These are phyloP conservation scores for Muscicapa striata DNA, from an alignment of 2,797 vertebrate species.

Conservation along the genomic window DNA sequence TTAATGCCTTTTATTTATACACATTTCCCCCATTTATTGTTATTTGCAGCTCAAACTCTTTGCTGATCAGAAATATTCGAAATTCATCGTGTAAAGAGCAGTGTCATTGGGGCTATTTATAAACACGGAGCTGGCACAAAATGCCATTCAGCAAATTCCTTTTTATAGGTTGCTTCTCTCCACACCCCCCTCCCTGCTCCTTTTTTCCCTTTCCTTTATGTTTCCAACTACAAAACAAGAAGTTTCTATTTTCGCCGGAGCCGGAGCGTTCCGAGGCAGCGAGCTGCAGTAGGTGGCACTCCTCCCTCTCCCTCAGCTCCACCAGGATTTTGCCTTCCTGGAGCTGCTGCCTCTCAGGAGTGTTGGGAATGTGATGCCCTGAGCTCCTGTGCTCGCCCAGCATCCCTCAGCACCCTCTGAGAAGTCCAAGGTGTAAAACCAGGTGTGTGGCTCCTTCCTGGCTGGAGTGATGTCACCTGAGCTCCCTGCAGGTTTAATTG, in stretches of 20 bases:
- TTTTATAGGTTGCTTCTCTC: slow-evolving; percentile 51
- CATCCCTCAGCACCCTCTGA: not conserved
- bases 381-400: accelerated
- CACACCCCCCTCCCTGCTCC: not conserved
- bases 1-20: slow-evolving; percentile 50
- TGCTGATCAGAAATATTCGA: slow-evolving; percentile 45
- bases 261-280: not conserved
- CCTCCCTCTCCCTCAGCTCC: not conserved
- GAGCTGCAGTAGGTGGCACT: slow-evolving; percentile 52
- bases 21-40: slow-evolving; percentile 44
- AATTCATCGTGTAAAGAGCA: slow-evolving; percentile 14
- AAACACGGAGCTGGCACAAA: slow-evolving; percentile 43
- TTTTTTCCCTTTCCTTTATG: slow-evolving; percentile 9
- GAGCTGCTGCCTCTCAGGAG: not conserved
- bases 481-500: not conserved
- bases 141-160: slow-evolving; percentile 60
- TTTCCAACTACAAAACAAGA: slow-evolving; percentile 38
- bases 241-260: not conserved
- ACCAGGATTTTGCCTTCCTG: not conserved
- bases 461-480: accelerated
- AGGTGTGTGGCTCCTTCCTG: accelerated
- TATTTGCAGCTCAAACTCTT: slow-evolving; percentile 21
- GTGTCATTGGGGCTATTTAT: slow-evolving; percentile 62
- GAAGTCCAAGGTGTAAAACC: not conserved
- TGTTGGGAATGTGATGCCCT: accelerated